Evolutionary conservation across 1,140 invertebrate genomes (phyloP).

Genomic region (Amphibalanus amphitrite): DNA sequence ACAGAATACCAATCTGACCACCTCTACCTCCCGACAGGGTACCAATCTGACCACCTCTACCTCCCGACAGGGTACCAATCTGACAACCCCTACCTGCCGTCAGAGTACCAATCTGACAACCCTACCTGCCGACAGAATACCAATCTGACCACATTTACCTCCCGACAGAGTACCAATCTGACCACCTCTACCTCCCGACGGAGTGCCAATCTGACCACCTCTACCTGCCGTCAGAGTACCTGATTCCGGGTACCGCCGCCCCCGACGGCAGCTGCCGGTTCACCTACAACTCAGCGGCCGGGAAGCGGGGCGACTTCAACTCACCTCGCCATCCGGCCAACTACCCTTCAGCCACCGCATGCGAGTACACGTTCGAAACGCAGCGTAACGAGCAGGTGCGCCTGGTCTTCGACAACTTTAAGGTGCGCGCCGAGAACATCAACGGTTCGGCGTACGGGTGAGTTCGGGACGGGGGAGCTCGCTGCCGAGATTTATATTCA

Average conservation of each 20-base stretch:
- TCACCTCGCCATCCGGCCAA: constrained; percentile 88
- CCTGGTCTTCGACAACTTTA: constrained; percentile 82
- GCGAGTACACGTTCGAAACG: constrained; percentile 72
- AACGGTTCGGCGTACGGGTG: constrained; percentile 21
- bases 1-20: too few relatives aligned
- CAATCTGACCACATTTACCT: too few relatives aligned
- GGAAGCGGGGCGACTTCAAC: constrained; percentile 79
- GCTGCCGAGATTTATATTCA: too few relatives aligned
- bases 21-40: too few relatives aligned
- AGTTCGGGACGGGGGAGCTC: background rate
- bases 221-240: constrained; percentile 46
- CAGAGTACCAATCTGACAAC: too few relatives aligned
- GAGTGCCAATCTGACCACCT: too few relatives aligned
- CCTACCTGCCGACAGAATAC: too few relatives aligned
- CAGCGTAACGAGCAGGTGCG: constrained; percentile 77
- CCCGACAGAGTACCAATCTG: too few relatives aligned
- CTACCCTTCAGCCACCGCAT: constrained; percentile 83
- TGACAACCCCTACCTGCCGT: too few relatives aligned
- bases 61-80: too few relatives aligned
- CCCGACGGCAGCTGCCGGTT: constrained; percentile 76
- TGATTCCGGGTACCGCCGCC: constrained; percentile 81
- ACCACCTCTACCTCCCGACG: too few relatives aligned
- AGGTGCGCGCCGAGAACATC: constrained; percentile 49
- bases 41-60: too few relatives aligned
- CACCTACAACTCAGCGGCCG: constrained; percentile 66